Evolutionary conservation across 1,140 invertebrate species (phyloP), one percentile per base, ranked within the genome.

Genomic region (Drosophila mojavensis): DNA sequence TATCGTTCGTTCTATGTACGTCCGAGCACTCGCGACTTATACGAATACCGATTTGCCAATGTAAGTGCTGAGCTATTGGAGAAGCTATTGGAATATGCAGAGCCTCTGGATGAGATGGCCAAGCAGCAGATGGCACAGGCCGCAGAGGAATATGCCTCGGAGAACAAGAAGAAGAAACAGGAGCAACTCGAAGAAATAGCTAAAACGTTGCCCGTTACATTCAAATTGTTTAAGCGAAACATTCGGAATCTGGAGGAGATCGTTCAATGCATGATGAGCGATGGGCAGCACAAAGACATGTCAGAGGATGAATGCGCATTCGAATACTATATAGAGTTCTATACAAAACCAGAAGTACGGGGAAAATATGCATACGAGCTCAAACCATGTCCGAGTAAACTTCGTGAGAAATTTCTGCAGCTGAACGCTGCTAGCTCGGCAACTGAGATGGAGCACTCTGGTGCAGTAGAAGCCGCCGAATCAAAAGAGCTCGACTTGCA

Each of bases 1-100:
- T 79, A 79, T 30, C 48, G 33, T 10, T 74, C 75, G 1, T 79
- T 79, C 5, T 79, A 79, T 30, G 39, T 79, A 5, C 47, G 41
- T 0, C 63, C 75, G 1, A 41, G n/a, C 2, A 39, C 9, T 7
- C 75, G 77, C 1, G 17, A 10, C 1, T 5, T 17, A 4, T 63
- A 20, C 28, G 2, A 48, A 7, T 79, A 74, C 36, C 43, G 60
- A 1, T 79, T 79, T 33, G 28, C 9, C 0, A 59, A 63, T 10
- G 30, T 26, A 13, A 63, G 60, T 24, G 0, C 13, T 2, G 9
- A 33, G 6, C 20, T 74, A 5, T 2, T 64, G 7, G 6, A 45
- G 1, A 78, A 64, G 36, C 28, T 79, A 0, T 7, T 50, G 0
- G 30, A 47, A 2, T 47, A 28, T 36, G 69, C 54, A 2, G 17